Evolutionary conservation across 2,888 invertebrate genomes (phyloP), one percentile per base, ranked within the genome.

Genomic region (Rapana venosa): DNA sequence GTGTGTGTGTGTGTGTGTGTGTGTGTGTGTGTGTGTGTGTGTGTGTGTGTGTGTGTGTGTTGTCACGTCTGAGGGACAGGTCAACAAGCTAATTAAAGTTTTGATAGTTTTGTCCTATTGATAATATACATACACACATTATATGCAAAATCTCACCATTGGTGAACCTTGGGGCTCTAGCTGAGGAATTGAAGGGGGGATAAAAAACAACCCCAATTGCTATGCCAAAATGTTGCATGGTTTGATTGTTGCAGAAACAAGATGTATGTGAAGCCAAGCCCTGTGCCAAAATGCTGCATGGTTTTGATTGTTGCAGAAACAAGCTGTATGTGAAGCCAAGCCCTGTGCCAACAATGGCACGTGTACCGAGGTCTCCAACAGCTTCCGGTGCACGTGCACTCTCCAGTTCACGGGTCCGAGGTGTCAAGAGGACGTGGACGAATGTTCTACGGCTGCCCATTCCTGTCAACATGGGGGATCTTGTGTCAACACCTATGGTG

Each of bases 331-430:
- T 79, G 35, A 22, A 6, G n/a, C 91, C n/a, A 77, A 56, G n/a
- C 94, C 94, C 0, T 94, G 94, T 89, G 61, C 58, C 20, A 93
- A 94, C 90, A 92, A 92, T 6, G 94, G 92, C 22, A 93, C 89
- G 30, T 94, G 94, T 87, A 70, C 86, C 0, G 92, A 93, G 88
- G 66, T 87, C 17, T 88, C 92, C 70, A 91, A 92, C 86, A 36
- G 85, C 56, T 94, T 91, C 90, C 85, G 56, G 74, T 94, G 94
- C 90, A n/a, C 30, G 26, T 94, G 94, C 90, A 70, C 92, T 32
- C 87, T 84, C 1, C 61, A 47, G 79, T 91, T 92, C 88, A 81
- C 90, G 61, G 93, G 93, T 5, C 74, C 22, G 30, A 56, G 90
- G 8, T 94, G 93, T 91, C 86, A 90, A 15, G 26, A 70, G 0